phyloP scores from a whole-genome alignment of 2,797 vertebrate genomes.

The Malurus leucopterus region DNA sequence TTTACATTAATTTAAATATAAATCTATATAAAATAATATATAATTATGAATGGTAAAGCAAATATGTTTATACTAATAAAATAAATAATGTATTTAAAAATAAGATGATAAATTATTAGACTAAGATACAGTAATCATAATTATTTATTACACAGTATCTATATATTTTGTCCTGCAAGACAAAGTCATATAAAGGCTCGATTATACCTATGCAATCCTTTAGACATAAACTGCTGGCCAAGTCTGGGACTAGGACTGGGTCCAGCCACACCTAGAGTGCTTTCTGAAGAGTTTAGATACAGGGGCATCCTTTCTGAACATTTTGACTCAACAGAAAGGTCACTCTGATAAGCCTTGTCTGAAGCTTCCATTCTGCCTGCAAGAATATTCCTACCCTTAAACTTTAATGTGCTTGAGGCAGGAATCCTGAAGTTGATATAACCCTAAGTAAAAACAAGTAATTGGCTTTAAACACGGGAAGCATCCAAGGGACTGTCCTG shows the following conservation, averaged over 20 bases:
- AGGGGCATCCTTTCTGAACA: not conserved
- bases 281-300: not conserved
- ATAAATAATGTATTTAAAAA: not conserved
- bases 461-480: not conserved
- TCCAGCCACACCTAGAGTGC: not conserved
- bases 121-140: not conserved
- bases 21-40: not conserved
- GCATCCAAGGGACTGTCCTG: not conserved
- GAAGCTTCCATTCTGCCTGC: not conserved
- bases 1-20: not conserved
- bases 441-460: not conserved
- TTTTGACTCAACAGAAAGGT: not conserved
- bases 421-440: not conserved
- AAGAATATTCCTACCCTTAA: too few species aligned
- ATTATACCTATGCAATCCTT: not conserved
- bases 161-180: not conserved
- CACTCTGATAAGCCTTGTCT: not conserved
- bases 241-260: not conserved
- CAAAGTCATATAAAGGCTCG: not conserved
- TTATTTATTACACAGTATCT: not conserved
- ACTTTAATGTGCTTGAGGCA: not conserved
- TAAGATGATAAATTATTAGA: not conserved
- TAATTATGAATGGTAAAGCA: not conserved
- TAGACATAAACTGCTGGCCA: not conserved
- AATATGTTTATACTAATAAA: not conserved